A percentile compares a stretch with the other conserved stretches of the same genome.
Evolutionary conservation across 2,113 vertebrate genomes (phyloP).

Genomic region (Machaerirhynchus nigripectus): DNA sequence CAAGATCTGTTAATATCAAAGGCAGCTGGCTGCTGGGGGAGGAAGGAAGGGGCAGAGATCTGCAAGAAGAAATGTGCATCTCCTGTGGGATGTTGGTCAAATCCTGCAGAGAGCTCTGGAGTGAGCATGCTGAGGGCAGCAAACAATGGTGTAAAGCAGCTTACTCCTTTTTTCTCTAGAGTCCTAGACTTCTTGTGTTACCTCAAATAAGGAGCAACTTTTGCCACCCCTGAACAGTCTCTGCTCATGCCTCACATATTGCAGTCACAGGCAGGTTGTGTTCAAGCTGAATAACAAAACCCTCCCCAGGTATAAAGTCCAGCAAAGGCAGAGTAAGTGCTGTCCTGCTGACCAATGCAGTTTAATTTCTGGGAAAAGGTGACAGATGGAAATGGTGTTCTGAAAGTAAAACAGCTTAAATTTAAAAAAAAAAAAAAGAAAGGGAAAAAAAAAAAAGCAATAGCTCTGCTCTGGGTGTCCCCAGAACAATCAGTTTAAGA

Average conservation of each 20-base stretch:
- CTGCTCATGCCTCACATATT: neutral
- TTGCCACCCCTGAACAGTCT: neutral
- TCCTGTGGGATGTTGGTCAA: neutral
- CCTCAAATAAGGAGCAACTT: neutral
- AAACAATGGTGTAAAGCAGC: neutral
- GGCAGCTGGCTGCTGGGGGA: neutral
- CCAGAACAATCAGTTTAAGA: neutral
- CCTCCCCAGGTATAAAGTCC: neutral
- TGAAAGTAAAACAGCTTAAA: neutral
- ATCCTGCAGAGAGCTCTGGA: neutral
- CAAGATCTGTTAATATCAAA: neutral
- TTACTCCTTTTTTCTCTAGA: neutral
- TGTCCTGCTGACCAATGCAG: neutral
- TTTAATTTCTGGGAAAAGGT: neutral
- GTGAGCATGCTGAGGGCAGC: neutral
- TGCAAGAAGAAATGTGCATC: neutral
- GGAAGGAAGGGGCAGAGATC: neutral
- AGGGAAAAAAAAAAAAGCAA: fast-evolving
- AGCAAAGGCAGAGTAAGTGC: neutral
- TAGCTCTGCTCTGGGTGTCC: neutral
- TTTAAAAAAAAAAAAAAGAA: neutral
- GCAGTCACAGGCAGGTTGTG: neutral
- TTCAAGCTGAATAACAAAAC: neutral
- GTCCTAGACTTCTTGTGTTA: neutral
- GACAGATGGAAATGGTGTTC: neutral